Percentiles rank a stretch among this genome's conserved stretches.
Conservation (phyloP, 2,113 vertebrate genomes). For the Chlorodrepanis virens region DNA sequence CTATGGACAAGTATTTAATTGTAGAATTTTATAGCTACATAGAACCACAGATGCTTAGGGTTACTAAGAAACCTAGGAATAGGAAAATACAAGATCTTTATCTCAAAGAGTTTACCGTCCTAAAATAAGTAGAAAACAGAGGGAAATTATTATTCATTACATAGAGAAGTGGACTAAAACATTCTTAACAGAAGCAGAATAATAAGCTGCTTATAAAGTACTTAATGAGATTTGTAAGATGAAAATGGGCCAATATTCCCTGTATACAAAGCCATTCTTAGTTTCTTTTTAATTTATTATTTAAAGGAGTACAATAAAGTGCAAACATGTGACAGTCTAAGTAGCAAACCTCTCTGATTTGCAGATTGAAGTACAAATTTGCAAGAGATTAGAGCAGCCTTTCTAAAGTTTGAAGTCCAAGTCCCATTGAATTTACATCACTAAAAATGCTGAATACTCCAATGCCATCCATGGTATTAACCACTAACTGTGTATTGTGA, state of each 20-base stretch:
- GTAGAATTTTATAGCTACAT: neutral
- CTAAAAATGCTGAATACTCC: neutral
- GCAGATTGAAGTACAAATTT: neutral
- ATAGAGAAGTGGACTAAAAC: conserved; percentile 11
- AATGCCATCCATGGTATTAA: neutral
- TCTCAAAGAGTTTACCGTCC: neutral
- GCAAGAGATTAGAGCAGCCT: neutral
- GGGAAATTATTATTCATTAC: neutral
- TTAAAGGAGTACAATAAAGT: neutral
- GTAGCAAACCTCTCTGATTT: neutral
- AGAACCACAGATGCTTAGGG: neutral
- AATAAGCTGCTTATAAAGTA: conserved; percentile 65
- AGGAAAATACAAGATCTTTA: neutral
- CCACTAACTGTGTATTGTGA: neutral
- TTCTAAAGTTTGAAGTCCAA: neutral
- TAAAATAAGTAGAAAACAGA: neutral
- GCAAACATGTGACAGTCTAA: conserved; percentile 32
- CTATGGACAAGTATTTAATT: neutral
- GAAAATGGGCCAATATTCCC: conserved; percentile 29
- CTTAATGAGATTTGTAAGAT: conserved; percentile 67
- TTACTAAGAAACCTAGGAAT: neutral
- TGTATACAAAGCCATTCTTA: conserved; percentile 31
- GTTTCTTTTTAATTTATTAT: conserved; percentile 31
- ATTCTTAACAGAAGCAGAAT: conserved; percentile 46
- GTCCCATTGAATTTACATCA: neutral